phyloP scores from a whole-genome alignment of 2,888 invertebrate genomes.

The Allygus modestus region DNA sequence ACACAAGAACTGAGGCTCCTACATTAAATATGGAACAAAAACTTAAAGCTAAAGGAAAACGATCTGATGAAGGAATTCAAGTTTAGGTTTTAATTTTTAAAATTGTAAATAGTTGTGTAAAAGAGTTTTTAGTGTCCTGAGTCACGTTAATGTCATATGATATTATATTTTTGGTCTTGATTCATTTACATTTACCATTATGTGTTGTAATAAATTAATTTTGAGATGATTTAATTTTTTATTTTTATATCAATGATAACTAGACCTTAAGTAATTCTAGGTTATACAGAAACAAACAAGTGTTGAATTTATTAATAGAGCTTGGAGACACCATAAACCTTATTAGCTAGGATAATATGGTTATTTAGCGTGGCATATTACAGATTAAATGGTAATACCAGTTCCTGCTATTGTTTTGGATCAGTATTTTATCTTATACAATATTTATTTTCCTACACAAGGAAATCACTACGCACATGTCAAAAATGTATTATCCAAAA shows the following conservation, averaged over 20 bases:
- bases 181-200: neutral
- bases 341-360: too few species aligned
- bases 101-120: constrained; percentile 12
- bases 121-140: neutral
- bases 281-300: too few species aligned
- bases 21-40: constrained; percentile 84
- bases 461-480: too few species aligned
- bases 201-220: neutral
- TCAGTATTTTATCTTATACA: too few species aligned
- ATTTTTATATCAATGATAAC: neutral
- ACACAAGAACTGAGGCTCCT: constrained; percentile 96
- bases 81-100: constrained; percentile 73
- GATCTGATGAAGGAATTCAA: constrained; percentile 80
- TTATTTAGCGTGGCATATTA: too few species aligned
- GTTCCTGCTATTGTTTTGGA: too few species aligned
- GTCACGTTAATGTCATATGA: neutral
- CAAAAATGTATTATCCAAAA: too few species aligned
- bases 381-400: too few species aligned
- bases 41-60: constrained; percentile 76
- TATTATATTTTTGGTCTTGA: neutral
- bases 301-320: too few species aligned
- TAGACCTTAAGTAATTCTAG: neutral
- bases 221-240: neutral
- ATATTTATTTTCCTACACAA: too few species aligned
- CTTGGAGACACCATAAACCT: too few species aligned